phyloP scores from a whole-genome alignment of 2,888 invertebrate genomes.

The Copidosoma aretas region DNA sequence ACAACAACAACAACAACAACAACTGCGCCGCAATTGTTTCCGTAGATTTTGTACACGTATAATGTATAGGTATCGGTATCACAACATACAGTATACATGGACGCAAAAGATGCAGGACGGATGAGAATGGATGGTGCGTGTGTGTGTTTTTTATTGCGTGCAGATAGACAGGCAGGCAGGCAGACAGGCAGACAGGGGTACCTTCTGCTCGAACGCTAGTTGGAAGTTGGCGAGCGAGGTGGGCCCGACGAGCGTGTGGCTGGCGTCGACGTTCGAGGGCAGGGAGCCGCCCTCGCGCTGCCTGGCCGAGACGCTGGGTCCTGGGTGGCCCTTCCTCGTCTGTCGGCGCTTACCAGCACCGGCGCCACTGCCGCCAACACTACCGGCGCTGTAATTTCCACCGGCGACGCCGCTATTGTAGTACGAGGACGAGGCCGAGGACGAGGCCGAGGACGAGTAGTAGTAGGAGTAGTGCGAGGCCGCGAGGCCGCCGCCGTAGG shows the following conservation, averaged over 20 bases:
- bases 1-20: too few species aligned
- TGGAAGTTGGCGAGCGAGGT: slow-evolving; percentile 58
- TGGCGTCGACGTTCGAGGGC: slow-evolving; percentile 68
- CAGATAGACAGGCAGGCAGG: neutral
- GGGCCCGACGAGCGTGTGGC: slow-evolving; percentile 55
- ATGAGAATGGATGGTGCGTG: neutral
- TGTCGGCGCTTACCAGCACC: slow-evolving; percentile 3
- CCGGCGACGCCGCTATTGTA: slow-evolving; percentile 5
- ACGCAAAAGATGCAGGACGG: too few species aligned
- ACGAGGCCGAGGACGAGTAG: slow-evolving; percentile 35
- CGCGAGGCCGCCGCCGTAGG: slow-evolving; percentile 44
- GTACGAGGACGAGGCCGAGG: neutral
- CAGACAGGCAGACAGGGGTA: neutral
- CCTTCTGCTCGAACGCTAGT: slow-evolving; percentile 56
- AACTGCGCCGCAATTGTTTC: too few species aligned
- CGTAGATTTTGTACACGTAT: too few species aligned
- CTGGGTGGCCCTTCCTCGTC: slow-evolving; percentile 52
- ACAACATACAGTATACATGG: too few species aligned
- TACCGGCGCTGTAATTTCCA: slow-evolving; percentile 1
- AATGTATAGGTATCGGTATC: too few species aligned
- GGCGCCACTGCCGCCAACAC: neutral
- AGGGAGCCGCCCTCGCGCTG: slow-evolving; percentile 73
- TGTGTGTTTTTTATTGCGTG: neutral
- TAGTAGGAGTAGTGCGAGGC: slow-evolving; percentile 36
- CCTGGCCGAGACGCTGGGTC: slow-evolving; percentile 62